phyloP scores from a whole-genome alignment of 2,797 vertebrate genomes.

The Argya squamiceps region DNA sequence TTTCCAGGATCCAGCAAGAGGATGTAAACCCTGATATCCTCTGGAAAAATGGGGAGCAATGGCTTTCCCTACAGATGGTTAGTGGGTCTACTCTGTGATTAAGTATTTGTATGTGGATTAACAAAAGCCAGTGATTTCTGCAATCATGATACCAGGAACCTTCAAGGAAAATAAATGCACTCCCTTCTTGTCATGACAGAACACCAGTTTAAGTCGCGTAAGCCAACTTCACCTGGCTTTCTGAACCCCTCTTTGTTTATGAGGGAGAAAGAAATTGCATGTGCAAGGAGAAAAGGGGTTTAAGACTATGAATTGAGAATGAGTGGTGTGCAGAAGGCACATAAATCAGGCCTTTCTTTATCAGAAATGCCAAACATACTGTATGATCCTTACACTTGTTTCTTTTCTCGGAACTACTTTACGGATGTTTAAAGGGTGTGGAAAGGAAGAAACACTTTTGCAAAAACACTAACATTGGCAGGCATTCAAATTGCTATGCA shows the following conservation, averaged over 20 bases:
- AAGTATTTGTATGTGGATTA: background rate
- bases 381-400: slow-evolving; percentile 20
- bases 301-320: slow-evolving; percentile 15
- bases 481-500: background rate
- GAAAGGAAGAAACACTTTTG: slow-evolving; percentile 21
- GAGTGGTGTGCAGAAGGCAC: background rate
- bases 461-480: slow-evolving; percentile 44
- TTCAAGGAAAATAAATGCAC: background rate
- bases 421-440: slow-evolving; percentile 38
- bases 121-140: slow-evolving; percentile 1
- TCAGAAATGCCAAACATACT: slow-evolving; percentile 20
- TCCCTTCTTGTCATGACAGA: background rate
- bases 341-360: slow-evolving; percentile 59
- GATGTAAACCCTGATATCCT: background rate
- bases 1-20: background rate
- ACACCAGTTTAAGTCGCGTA: background rate
- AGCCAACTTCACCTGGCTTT: background rate
- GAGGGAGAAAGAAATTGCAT: background rate
- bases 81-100: background rate
- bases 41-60: background rate
- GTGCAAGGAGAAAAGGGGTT: background rate
- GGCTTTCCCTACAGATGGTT: background rate
- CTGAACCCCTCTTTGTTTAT: background rate
- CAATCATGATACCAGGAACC: background rate
- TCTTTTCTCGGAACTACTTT: slow-evolving; percentile 31